These are phyloP conservation scores for Bettongia penicillata DNA, from an alignment of 2,113 vertebrate genomes.

Conservation along the genomic window DNA sequence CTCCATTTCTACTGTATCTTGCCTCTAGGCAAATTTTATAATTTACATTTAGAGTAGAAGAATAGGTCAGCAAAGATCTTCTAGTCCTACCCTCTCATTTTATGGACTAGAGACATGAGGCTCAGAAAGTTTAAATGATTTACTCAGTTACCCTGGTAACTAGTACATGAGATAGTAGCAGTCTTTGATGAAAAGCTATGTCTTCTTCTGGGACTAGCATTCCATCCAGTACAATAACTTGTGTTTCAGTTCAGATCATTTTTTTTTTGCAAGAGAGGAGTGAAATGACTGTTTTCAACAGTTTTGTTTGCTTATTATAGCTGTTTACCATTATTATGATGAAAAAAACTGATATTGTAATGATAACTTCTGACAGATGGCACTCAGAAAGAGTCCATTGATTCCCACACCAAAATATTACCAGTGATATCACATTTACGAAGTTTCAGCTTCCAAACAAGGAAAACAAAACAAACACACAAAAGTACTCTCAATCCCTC, in stretches of 20 bases:
- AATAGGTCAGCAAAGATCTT: not conserved
- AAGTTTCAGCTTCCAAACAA: not conserved
- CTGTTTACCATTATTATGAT: not conserved
- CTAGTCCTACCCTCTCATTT: not conserved
- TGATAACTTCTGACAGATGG: not conserved
- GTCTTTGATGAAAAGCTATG: not conserved
- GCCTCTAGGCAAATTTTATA: not conserved
- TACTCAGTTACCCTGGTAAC: not conserved
- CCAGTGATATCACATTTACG: not conserved
- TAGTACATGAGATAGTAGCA: not conserved
- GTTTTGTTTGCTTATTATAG: conserved; percentile 56
- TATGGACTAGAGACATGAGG: not conserved
- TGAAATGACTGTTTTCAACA: not conserved
- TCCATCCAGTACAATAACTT: not conserved
- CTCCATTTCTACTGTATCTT: not conserved
- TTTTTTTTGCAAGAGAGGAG: not conserved
- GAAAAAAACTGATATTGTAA: not conserved
- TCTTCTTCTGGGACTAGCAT: not conserved
- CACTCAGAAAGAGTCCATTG: not conserved
- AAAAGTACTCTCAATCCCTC: not conserved
- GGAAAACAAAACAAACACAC: not conserved
- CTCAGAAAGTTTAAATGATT: not conserved
- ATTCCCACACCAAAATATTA: not conserved
- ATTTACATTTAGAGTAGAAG: not conserved
- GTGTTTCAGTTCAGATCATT: not conserved